These are phyloP conservation scores for Ladona fulva DNA, from an alignment of 1,140 invertebrate genomes.

Conservation along the genomic window DNA sequence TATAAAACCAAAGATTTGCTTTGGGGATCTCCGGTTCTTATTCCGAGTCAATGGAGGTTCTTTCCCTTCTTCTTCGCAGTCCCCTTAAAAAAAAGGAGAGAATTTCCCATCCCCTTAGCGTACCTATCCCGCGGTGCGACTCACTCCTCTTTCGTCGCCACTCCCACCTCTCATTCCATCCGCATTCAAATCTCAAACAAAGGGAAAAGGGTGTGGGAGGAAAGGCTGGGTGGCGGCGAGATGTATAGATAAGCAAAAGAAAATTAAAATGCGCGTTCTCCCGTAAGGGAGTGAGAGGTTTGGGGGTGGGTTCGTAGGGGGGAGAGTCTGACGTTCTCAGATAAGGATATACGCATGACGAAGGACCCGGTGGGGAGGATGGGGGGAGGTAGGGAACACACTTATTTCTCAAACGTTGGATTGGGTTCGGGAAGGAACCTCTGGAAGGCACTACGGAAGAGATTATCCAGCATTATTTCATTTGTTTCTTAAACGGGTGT, in stretches of 20 bases:
- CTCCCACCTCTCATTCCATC: not conserved
- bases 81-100: not conserved
- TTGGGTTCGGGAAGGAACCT: too few species aligned
- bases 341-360: slow-evolving; percentile 9
- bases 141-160: not conserved
- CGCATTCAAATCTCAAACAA: slow-evolving; percentile 5
- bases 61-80: not conserved
- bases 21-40: not conserved
- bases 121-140: not conserved
- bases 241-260: slow-evolving; percentile 7
- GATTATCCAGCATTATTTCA: not conserved
- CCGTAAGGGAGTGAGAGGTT: not conserved
- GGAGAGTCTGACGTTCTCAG: not conserved
- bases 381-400: not conserved
- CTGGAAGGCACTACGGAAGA: too few species aligned
- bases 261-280: slow-evolving; percentile 9
- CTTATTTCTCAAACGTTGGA: too few species aligned
- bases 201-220: not conserved
- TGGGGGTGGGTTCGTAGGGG: not conserved
- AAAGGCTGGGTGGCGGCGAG: not conserved
- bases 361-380: not conserved
- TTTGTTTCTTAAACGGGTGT: not conserved
- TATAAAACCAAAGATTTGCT: slow-evolving; percentile 4
- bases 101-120: not conserved
- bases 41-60: not conserved